Evolutionary conservation across 2,888 invertebrate genomes (phyloP).

Genomic region (Latrodectus elegans): DNA sequence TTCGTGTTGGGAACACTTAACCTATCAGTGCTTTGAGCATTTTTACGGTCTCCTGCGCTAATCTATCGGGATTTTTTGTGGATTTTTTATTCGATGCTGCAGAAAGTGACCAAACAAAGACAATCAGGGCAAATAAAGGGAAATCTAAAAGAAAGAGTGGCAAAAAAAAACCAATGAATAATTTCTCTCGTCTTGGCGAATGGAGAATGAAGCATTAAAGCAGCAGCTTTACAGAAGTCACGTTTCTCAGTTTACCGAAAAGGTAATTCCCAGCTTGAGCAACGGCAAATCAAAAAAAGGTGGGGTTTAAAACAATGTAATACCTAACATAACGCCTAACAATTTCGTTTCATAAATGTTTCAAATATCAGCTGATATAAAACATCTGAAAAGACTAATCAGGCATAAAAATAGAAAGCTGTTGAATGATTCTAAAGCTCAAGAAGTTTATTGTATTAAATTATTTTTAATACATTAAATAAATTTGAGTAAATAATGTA

Average conservation of each 20-base stretch:
- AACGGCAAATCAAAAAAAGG: conserved; percentile 15
- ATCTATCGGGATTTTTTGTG: conserved; percentile 55
- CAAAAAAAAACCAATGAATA: conserved; percentile 50
- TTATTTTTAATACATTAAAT: too few species aligned
- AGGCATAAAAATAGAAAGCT: too few species aligned
- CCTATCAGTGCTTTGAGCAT: conserved; percentile 54
- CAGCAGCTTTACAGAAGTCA: conserved; percentile 10
- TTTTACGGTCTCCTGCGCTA: conserved; percentile 57
- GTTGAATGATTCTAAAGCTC: too few species aligned
- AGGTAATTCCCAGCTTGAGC: conserved; percentile 4
- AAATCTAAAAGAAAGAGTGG: conserved; percentile 31
- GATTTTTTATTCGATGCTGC: conserved; percentile 40
- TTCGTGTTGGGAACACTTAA: conserved; percentile 54
- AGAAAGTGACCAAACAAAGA: conserved; percentile 51
- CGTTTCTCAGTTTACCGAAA: conserved; percentile 5
- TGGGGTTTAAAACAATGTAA: conserved; percentile 25
- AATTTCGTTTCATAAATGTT: conserved; percentile 28
- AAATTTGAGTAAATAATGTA: too few species aligned
- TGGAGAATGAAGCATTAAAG: conserved; percentile 17
- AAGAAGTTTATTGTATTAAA: too few species aligned
- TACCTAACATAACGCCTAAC: conserved; percentile 18
- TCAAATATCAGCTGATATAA: neutral
- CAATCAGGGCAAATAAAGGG: conserved; percentile 49
- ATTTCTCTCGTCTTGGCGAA: conserved; percentile 36
- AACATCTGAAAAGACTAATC: too few species aligned